Percentiles rank a stretch among this genome's conserved stretches.
phyloP scores from a whole-genome alignment of 2,888 invertebrate genomes.

The Oligia fasciuncula region DNA sequence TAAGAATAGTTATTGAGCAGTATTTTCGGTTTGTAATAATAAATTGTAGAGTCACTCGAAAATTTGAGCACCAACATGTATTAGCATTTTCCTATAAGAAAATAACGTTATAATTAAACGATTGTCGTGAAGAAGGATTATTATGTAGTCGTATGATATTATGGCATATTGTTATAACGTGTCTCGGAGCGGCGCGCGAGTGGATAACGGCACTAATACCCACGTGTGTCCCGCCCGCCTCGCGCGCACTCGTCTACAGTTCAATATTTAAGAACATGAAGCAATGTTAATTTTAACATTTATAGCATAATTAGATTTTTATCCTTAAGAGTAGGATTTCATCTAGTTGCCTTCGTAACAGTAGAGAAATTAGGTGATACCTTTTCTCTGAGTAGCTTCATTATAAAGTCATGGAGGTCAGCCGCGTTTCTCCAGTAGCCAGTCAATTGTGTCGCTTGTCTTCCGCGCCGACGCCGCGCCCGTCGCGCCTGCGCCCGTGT shows the following conservation, averaged over 20 bases:
- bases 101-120: conserved; percentile 73
- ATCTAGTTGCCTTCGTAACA: conserved; percentile 90
- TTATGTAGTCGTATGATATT: conserved; percentile 64
- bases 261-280: conserved; percentile 84
- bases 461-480: conserved; percentile 68
- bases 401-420: conserved; percentile 79
- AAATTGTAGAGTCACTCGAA: conserved; percentile 80
- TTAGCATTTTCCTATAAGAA: conserved; percentile 82
- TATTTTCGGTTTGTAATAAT: conserved; percentile 81
- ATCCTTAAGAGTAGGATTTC: conserved; percentile 90
- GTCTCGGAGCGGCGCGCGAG: conserved; percentile 66
- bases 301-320: conserved; percentile 89
- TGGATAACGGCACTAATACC: conserved; percentile 84
- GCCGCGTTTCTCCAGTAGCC: conserved; percentile 79
- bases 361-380: conserved; percentile 88
- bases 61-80: conserved; percentile 85
- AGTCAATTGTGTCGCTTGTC: conserved; percentile 85
- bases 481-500: conserved; percentile 28
- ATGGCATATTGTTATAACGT: conserved; percentile 67
- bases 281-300: conserved; percentile 90
- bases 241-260: conserved; percentile 70
- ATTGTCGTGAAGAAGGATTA: conserved; percentile 68
- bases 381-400: conserved; percentile 88
- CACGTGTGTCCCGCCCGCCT: conserved; percentile 59
- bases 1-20: conserved; percentile 79